Percentiles rank a stretch among this genome's conserved stretches.
phyloP scores from a whole-genome alignment of 2,113 vertebrate genomes.

The Ammodramus savannarum region DNA sequence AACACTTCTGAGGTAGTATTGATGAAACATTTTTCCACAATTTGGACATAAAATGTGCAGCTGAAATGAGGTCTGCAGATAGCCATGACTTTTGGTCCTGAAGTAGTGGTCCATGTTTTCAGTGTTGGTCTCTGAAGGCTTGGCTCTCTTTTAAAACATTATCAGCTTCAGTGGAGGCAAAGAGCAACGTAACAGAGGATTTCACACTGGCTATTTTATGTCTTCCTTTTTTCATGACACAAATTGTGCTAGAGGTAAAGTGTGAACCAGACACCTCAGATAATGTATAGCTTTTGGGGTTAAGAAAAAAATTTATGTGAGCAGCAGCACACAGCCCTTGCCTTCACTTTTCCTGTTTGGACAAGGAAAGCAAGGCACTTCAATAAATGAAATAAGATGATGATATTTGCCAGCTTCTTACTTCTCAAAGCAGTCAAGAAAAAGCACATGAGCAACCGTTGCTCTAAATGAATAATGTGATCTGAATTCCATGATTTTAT shows the following conservation, averaged over 20 bases:
- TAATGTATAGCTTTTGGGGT: neutral
- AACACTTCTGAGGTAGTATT: neutral
- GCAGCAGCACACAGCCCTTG: neutral
- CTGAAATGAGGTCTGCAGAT: neutral
- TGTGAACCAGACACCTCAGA: neutral
- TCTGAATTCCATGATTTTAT: conserved; percentile 61
- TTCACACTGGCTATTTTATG: neutral
- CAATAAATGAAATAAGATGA: neutral
- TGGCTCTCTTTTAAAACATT: neutral
- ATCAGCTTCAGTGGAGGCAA: neutral
- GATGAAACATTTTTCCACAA: neutral
- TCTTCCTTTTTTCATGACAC: neutral
- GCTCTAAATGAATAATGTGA: conserved; percentile 37
- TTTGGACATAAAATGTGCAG: neutral
- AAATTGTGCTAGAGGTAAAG: neutral
- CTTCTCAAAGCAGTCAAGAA: neutral
- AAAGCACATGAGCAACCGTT: neutral
- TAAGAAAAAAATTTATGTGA: neutral
- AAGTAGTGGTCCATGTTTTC: neutral
- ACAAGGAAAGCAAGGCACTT: neutral
- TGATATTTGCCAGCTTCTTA: neutral
- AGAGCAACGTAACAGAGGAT: neutral
- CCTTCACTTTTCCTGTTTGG: neutral
- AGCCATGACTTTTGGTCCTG: neutral
- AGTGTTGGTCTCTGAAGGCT: neutral